These are phyloP conservation scores for Yponomeuta evonymella DNA, from an alignment of 2,888 invertebrate genomes.

Conservation along the genomic window DNA sequence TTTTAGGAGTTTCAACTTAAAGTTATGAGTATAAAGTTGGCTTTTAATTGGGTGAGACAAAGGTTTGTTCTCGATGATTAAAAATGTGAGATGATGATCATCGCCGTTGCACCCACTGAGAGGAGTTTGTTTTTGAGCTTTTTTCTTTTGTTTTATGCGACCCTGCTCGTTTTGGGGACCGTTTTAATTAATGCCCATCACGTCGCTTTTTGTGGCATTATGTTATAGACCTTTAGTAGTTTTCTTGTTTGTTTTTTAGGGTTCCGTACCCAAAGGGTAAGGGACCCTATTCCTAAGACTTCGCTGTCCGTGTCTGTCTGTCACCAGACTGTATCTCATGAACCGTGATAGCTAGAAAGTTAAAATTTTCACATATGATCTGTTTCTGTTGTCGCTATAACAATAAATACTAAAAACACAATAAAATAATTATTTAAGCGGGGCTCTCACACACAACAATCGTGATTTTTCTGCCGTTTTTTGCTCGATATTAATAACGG, in stretches of 20 bases:
- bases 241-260: constrained; percentile 42
- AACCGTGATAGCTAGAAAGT: too few relatives aligned
- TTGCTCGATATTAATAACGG: too few relatives aligned
- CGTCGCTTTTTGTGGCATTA: constrained; percentile 67
- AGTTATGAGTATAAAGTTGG: constrained; percentile 36
- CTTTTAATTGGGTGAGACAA: constrained; percentile 38
- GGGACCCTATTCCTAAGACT: too few relatives aligned
- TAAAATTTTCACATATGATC: too few relatives aligned
- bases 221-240: constrained; percentile 40
- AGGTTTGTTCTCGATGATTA: constrained; percentile 65
- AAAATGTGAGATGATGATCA: constrained; percentile 75
- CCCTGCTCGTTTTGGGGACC: constrained; percentile 72
- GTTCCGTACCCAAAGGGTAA: too few relatives aligned
- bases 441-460: too few relatives aligned
- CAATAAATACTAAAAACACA: too few relatives aligned
- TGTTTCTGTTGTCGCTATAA: too few relatives aligned
- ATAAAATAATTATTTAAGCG: too few relatives aligned
- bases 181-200: constrained; percentile 77
- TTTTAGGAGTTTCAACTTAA: constrained; percentile 36
- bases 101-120: constrained; percentile 72
- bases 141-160: constrained; percentile 23
- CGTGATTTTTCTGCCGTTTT: too few relatives aligned
- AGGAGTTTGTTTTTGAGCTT: constrained; percentile 54
- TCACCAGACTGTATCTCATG: too few relatives aligned
- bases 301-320: too few relatives aligned